These are phyloP conservation scores for Chouioia cunea DNA, from an alignment of 2,888 invertebrate species.

Conservation along the genomic window DNA sequence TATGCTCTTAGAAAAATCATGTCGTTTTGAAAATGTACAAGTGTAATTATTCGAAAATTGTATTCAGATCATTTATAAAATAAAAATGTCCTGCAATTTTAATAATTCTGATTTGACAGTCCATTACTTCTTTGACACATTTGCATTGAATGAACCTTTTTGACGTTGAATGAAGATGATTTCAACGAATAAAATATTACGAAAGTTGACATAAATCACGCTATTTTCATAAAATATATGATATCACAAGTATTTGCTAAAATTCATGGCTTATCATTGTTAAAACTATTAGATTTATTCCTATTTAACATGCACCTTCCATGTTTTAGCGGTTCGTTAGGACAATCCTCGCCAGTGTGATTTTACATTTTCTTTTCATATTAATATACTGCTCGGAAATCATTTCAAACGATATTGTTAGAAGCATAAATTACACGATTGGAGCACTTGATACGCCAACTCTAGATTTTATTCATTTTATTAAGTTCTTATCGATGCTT, in stretches of 20 bases:
- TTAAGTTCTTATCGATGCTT: no score
- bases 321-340: conserved; percentile 38
- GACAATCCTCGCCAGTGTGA: conserved; percentile 17
- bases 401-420: no score
- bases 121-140: conserved; percentile 14
- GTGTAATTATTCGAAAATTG: conserved; percentile 12
- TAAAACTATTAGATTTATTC: conserved; percentile 26
- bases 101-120: conserved; percentile 24
- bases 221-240: conserved; percentile 27
- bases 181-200: no score
- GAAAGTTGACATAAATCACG: conserved; percentile 9
- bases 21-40: no score
- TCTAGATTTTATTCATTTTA: no score
- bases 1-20: no score
- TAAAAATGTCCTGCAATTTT: conserved; percentile 37
- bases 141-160: no score
- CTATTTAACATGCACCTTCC: conserved; percentile 28
- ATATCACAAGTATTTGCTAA: conserved; percentile 39
- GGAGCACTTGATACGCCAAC: no score
- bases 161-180: no score
- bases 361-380: not conserved
- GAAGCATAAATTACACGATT: no score
- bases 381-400: not conserved
- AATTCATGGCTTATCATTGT: conserved; percentile 26
- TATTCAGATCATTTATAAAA: conserved; percentile 22